A percentile compares a stretch with the other conserved stretches of the same genome.
phyloP scores from a whole-genome alignment of 2,888 invertebrate species.

The Chrysolina americana region DNA sequence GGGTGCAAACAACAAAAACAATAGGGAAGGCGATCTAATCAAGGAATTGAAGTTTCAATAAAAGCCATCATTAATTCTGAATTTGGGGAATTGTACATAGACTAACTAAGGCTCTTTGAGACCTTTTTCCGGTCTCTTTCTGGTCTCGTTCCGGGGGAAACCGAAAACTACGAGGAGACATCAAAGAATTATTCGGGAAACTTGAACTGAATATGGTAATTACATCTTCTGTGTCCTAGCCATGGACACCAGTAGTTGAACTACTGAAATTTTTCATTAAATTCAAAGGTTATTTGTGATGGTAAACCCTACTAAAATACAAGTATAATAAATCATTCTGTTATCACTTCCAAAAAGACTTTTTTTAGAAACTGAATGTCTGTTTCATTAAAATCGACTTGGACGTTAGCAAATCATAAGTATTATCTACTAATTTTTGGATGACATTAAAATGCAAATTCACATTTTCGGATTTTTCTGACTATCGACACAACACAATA shows the following conservation, averaged over 20 bases:
- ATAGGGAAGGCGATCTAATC: conserved; percentile 56
- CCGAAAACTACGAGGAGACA: conserved; percentile 8
- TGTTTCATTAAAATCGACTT: no score
- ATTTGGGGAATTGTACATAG: conserved; percentile 63
- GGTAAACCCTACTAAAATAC: no score
- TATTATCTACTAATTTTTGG: no score
- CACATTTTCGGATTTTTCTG: no score
- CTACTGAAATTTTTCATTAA: no score
- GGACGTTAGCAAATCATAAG: no score
- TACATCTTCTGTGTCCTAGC: neutral
- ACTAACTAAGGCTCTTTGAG: conserved; percentile 21
- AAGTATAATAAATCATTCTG: no score
- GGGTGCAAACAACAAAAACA: conserved; percentile 49
- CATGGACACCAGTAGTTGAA: neutral
- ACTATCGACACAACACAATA: no score
- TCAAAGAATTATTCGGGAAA: neutral
- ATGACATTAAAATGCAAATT: no score
- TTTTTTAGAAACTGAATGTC: no score
- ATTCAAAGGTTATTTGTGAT: no score
- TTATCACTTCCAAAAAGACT: no score
- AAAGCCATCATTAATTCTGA: conserved; percentile 81
- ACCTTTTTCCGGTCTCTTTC: conserved; percentile 17
- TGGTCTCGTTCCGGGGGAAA: neutral
- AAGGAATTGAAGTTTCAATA: conserved; percentile 79
- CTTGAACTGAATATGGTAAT: neutral